Evolutionary conservation across 2,797 vertebrate species (phyloP).

Genomic region (Mallotus villosus): DNA sequence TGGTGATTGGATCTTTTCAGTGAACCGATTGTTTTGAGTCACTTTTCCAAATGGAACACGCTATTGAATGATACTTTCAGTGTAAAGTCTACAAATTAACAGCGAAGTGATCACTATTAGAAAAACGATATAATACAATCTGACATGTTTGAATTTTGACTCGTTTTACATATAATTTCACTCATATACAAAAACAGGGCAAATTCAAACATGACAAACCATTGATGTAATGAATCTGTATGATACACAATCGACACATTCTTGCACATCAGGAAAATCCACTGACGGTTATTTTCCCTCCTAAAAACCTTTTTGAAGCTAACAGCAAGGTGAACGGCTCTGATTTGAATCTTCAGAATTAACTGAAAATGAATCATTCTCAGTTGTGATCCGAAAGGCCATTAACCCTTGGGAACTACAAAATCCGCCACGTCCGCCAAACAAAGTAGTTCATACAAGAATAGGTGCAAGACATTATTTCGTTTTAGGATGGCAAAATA

Average conservation of each 20-base stretch:
- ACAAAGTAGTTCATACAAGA: constrained; percentile 63
- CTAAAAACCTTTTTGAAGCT: neutral
- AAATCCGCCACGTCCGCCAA: constrained; percentile 59
- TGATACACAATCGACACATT: neutral
- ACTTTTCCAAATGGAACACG: neutral
- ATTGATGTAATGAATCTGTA: neutral
- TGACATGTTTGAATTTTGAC: neutral
- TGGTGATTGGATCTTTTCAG: neutral
- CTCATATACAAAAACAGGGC: neutral
- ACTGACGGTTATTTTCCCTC: neutral
- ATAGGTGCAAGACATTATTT: neutral
- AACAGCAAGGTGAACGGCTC: neutral
- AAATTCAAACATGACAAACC: neutral
- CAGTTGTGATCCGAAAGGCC: neutral
- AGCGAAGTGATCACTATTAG: too few relatives aligned
- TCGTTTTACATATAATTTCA: neutral
- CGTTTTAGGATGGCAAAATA: neutral
- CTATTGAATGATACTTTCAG: neutral
- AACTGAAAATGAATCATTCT: neutral
- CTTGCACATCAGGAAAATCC: neutral
- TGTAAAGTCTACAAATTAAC: neutral
- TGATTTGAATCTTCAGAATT: neutral
- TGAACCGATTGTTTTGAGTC: neutral
- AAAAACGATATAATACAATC: neutral
- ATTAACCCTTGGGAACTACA: neutral